Conservation (phyloP, 2,113 vertebrate species). For the Manacus vitellinus region DNA sequence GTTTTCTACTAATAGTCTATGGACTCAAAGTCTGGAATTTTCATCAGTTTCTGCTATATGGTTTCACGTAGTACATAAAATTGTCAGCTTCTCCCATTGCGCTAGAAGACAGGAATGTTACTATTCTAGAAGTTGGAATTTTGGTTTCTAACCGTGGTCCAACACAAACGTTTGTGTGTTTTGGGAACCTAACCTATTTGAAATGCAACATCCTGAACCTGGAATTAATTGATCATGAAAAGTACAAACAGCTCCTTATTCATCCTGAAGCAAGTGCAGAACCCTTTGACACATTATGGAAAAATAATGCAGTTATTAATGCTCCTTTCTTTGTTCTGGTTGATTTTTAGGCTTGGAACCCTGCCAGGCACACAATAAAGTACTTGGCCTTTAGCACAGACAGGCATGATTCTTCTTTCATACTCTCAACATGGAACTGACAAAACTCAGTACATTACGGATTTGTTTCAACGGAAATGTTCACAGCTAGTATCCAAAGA, state of each 20-base stretch:
- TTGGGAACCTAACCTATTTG: slow-evolving; percentile 70
- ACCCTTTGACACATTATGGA: slow-evolving; percentile 75
- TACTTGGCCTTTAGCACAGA: slow-evolving; percentile 64
- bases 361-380: slow-evolving; percentile 72
- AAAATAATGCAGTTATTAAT: slow-evolving; percentile 76
- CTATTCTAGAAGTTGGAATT: slow-evolving; percentile 77
- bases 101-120: slow-evolving; percentile 79
- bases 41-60: slow-evolving; percentile 67
- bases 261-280: slow-evolving; percentile 58
- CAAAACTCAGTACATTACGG: slow-evolving; percentile 49
- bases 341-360: slow-evolving; percentile 69
- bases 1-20: slow-evolving; percentile 37
- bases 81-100: slow-evolving; percentile 78
- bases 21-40: slow-evolving; percentile 71
- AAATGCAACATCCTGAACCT: slow-evolving; percentile 74
- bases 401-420: slow-evolving; percentile 64
- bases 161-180: slow-evolving; percentile 77
- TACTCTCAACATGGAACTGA: slow-evolving; percentile 44
- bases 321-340: slow-evolving; percentile 57
- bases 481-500: neutral
- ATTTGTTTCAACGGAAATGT: slow-evolving; percentile 29
- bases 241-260: slow-evolving; percentile 73
- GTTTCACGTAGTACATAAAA: slow-evolving; percentile 75
- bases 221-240: slow-evolving; percentile 80
- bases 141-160: slow-evolving; percentile 74